These are phyloP conservation scores for Temnothorax ravouxi DNA, from an alignment of 2,888 invertebrate species.

Conservation along the genomic window DNA sequence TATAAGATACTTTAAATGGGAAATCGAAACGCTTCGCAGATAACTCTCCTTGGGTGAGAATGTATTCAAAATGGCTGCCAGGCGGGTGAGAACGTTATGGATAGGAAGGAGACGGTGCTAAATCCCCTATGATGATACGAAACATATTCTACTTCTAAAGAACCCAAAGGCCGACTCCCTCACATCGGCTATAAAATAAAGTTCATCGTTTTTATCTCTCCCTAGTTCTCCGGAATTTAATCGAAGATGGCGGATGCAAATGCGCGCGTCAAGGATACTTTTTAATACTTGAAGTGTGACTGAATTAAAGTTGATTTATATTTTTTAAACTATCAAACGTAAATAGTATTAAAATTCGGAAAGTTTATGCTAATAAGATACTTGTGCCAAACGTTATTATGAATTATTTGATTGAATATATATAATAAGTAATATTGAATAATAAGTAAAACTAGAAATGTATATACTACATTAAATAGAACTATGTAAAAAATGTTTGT, in stretches of 20 bases:
- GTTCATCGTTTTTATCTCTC: constrained; percentile 82
- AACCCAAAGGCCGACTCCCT: constrained; percentile 73
- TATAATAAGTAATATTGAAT: background rate
- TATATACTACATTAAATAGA: background rate
- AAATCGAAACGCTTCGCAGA: constrained; percentile 86
- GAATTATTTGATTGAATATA: background rate
- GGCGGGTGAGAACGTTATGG: constrained; percentile 78
- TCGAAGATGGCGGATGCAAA: constrained; percentile 68
- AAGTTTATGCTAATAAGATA: background rate
- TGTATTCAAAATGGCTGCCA: constrained; percentile 86
- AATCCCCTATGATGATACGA: constrained; percentile 86
- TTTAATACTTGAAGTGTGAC: constrained; percentile 10
- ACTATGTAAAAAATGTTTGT: background rate
- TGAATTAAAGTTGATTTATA: background rate
- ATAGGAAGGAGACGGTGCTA: constrained; percentile 82
- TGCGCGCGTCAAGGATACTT: constrained; percentile 26
- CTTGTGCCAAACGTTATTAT: no score
- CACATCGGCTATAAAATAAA: constrained; percentile 85
- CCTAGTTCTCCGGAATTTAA: constrained; percentile 54
- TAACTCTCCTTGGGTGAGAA: constrained; percentile 86
- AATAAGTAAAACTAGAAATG: background rate
- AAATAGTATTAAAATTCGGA: background rate
- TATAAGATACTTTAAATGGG: constrained; percentile 86
- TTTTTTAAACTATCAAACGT: background rate
- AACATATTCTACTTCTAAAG: constrained; percentile 86